Conservation (phyloP, 1,140 invertebrate species). For the Dufourea novaeangliae region DNA sequence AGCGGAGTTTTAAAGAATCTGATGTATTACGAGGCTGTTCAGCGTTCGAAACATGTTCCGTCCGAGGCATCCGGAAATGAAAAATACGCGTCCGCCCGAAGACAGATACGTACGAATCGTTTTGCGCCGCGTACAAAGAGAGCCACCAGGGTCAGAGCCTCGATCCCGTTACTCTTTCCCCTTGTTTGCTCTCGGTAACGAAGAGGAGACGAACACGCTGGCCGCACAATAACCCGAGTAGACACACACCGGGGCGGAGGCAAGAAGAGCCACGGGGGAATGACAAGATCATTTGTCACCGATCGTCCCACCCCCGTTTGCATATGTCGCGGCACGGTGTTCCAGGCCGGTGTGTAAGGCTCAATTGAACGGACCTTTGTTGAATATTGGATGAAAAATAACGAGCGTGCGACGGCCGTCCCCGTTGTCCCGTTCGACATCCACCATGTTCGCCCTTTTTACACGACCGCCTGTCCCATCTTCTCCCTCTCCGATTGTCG, state of each 20-base stretch:
- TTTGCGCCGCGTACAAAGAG: constrained; percentile 10
- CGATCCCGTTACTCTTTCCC: constrained; percentile 42
- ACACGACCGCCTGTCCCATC: constrained; percentile 44
- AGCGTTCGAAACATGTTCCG: constrained; percentile 2
- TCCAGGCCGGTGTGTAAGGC: constrained; percentile 71
- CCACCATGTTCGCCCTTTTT: constrained; percentile 36
- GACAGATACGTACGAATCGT: constrained; percentile 39
- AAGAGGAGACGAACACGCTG: constrained; percentile 45
- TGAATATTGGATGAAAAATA: constrained; percentile 78
- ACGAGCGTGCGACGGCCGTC: constrained; percentile 66
- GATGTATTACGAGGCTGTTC: not conserved
- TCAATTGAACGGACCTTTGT: constrained; percentile 77
- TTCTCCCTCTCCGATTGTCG: not conserved
- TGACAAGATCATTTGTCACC: constrained; percentile 81
- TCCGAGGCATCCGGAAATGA: constrained; percentile 10
- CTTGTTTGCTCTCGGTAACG: constrained; percentile 31
- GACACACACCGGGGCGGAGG: constrained; percentile 35
- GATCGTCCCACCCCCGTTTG: too few relatives aligned
- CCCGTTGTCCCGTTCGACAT: constrained; percentile 55
- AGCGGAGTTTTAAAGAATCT: not conserved
- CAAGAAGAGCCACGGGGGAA: constrained; percentile 63
- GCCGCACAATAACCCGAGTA: constrained; percentile 60
- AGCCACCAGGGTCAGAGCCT: not conserved
- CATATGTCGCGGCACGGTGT: constrained; percentile 75
- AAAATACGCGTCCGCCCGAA: constrained; percentile 33